Evolutionary conservation across 2,888 invertebrate genomes (phyloP), one percentile per base, ranked within the genome.

Genomic region (Petrophora chlorosata): DNA sequence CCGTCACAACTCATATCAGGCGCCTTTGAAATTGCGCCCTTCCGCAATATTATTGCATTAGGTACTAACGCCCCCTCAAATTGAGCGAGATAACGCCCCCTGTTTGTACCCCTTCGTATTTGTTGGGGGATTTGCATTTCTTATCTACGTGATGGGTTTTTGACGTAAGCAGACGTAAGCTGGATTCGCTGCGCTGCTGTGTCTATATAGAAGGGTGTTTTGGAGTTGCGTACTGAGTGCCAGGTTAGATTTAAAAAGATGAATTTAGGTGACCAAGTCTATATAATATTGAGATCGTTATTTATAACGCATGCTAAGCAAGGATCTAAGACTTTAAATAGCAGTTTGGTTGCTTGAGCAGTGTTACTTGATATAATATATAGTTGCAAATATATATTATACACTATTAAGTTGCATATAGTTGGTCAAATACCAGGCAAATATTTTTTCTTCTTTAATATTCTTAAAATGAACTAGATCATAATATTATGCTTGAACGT

Each of bases 81-180:
- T 77, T 71, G 76, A 55, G 67, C 72, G 70, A 68, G 73, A 71
- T 73, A 74, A 70, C 69, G n/a, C n/a, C n/a, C n/a, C n/a, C n/a
- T n/a, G n/a, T n/a, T n/a, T n/a, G n/a, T n/a, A 51, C 66, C 69
- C 66, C 58, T 58, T 44, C 66, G 67, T 70, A 70, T 76, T 70
- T 70, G 69, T 70, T 63, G 67, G 68, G 59, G 67, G 73, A 70
- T 75, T 76, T 73, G 67, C 71, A 73, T 78, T 76, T 65, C 74
- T 77, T 72, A 76, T 71, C 71, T 63, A 9, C 46, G 56, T 61
- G 61, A 64, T 65, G 60, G 66, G 55, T 60, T 57, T 53, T 59
- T 67, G 65, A 70, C 63, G 56, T 65, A 59, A 60, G 48, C 54
- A 67, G 65, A 70, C 63, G 56, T 65, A 59, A 60, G 48, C 54